Base-by-base conservation (phyloP, 2,113 vertebrate genomes). In the Scatophagus argus region DNA sequence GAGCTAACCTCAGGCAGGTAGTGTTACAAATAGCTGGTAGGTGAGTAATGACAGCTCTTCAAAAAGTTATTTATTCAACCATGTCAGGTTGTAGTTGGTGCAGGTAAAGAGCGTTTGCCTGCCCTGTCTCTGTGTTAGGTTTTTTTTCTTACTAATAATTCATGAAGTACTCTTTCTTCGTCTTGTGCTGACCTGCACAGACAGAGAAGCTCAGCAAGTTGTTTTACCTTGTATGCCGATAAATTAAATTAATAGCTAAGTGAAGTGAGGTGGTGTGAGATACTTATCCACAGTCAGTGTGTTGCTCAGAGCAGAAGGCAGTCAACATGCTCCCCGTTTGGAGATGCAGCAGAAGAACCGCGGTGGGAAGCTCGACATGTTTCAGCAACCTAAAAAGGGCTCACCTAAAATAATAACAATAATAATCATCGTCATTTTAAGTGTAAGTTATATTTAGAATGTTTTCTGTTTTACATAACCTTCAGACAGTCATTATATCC, bases 31-130 rank as follows among this genome's bases (percentile, higher is more conserved):
- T 91, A 85, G 83, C 88, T 85, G 85, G 85, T 79, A 75, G 87
- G 46, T 94, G 93, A 94, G 91, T 94, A 91, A 94, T 92, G 91
- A 90, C 92, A 93, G 77, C 70, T 72, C 74, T 69, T 88, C 82
- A 84, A 55, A 63, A 56, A 55, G 60, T 39, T 91, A 91, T 93
- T 91, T 84, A 85, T 82, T 87, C 75, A 92, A 69, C 70, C 76
- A 49, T 82, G 82, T 67, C 36, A 3, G 61, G 55, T 16, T 47
- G 74, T 14, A 77, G 87, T 82, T 68, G 46, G 11, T 82, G 59
- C 87, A 89, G 77, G 90, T 78, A 84, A 65, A 58, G 66, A 72
- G 32, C 71, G 65, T 84, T 66, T 34, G 34, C 61, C 64, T 51
- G 27, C 51, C 49, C 56, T 44, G 0, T 23, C 17, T 25, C 63